phyloP scores from a whole-genome alignment of 2,113 vertebrate species.

The Pipra filicauda region DNA sequence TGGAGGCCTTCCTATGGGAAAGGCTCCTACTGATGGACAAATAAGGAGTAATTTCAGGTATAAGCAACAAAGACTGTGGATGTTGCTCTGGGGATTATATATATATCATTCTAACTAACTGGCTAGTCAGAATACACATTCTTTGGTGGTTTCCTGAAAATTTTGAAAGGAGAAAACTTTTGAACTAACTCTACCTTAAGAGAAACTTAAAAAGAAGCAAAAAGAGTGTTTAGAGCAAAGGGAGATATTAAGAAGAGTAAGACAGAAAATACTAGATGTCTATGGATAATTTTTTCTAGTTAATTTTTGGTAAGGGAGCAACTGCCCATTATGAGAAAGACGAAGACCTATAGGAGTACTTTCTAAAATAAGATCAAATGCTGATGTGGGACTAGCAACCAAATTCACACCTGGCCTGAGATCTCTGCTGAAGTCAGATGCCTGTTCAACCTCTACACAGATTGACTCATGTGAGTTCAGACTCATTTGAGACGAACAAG shows the following conservation, averaged over 20 bases:
- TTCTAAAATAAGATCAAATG: background rate
- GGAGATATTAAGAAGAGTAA: background rate
- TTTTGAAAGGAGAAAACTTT: background rate
- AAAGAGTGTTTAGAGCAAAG: background rate
- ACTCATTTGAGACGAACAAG: background rate
- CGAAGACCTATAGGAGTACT: background rate
- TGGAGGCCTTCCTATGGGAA: accelerated
- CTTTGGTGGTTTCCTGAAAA: background rate
- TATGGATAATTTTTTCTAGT: background rate
- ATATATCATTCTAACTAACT: background rate
- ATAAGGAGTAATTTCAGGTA: background rate
- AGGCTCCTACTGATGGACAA: background rate
- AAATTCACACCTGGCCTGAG: background rate
- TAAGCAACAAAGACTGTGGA: background rate
- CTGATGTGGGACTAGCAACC: background rate
- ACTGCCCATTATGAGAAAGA: background rate
- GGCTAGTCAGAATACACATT: background rate
- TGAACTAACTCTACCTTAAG: background rate
- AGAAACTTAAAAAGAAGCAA: background rate
- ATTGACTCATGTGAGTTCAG: background rate
- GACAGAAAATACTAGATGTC: background rate
- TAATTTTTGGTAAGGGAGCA: background rate
- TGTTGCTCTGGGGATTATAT: background rate
- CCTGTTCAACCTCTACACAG: background rate
- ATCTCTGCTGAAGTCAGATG: background rate